Base-by-base conservation (phyloP, 2,888 invertebrate genomes). In the Drosophila sordidula region DNA sequence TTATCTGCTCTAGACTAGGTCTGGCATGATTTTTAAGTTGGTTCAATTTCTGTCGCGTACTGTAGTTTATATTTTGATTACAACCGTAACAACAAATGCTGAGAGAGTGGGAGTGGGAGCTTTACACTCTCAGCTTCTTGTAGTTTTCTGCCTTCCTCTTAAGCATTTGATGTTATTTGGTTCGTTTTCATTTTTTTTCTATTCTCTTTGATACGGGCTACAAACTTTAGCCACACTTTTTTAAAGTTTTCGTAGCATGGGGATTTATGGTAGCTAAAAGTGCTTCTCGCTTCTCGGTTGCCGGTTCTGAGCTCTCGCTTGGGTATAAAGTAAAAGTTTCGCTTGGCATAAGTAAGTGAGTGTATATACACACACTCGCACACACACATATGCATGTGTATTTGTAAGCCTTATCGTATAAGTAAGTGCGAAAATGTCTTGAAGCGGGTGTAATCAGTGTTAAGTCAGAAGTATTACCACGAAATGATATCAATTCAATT, bases 201-300 rank as follows among this genome's bases (percentile, higher is more conserved):
- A 29, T 29, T 29, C 29, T 46, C 54, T 61, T 42, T 70, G 70
- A 70, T 55, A 47, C 57, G 59, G 59, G 51, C 74, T 80, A 36
- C 38, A 75, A 75, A 85, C 75, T 80, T 85, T 69, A 36, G 73
- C 62, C 65, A 68, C 65, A 68, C 47, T 75, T 66, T 65, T 65
- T 73, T 65, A 39, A 70, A 72, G 65, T 83, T 70, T 55, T 47
- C 57, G 38, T 34, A 59, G 81, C 73, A 61, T 45, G 52, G 86
- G 86, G 83, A 85, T 82, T 81, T 82, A 77, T 80, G 71, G 67
- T 52, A 75, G 74, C 68, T 75, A 56, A 77, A 74, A 83, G 76
- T 82, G 70, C 74, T 80, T 61, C 70, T 72, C 72, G 72, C 42
- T 67, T 57, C 78, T 65, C 56, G 65, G 26, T 59, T 58, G 46